phyloP scores from a whole-genome alignment of 2,113 vertebrate species.

The Psephotus haematonotus region DNA sequence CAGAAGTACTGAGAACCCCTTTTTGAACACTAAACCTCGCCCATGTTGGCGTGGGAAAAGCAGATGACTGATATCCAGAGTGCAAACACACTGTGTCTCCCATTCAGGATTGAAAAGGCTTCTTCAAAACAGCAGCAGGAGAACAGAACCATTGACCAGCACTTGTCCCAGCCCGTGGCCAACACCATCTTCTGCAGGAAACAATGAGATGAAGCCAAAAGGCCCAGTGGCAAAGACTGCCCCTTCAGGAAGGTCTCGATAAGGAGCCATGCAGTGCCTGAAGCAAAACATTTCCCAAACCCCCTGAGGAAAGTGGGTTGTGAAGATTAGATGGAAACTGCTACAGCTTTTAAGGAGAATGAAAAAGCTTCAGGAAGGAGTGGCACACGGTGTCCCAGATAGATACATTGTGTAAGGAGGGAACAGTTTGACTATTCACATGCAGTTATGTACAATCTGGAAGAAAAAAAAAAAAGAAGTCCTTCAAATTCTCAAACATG shows the following conservation, averaged over 20 bases:
- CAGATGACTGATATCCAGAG: background rate
- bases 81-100: background rate
- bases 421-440: background rate
- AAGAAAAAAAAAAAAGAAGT: background rate
- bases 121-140: background rate
- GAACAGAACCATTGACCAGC: background rate
- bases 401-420: background rate
- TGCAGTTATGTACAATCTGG: background rate
- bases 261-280: background rate
- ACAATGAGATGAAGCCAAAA: background rate
- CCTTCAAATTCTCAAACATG: background rate
- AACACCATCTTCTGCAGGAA: background rate
- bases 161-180: background rate
- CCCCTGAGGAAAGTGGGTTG: background rate
- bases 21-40: background rate
- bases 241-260: background rate
- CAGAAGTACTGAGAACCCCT: background rate
- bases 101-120: background rate
- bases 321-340: background rate
- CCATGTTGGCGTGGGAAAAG: background rate
- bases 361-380: background rate
- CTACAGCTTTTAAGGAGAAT: background rate
- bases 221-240: background rate
- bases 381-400: background rate
- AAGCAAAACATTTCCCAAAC: background rate